These are phyloP conservation scores for Sycophila sp. DNA, from an alignment of 1,140 invertebrate genomes.

Conservation along the genomic window DNA sequence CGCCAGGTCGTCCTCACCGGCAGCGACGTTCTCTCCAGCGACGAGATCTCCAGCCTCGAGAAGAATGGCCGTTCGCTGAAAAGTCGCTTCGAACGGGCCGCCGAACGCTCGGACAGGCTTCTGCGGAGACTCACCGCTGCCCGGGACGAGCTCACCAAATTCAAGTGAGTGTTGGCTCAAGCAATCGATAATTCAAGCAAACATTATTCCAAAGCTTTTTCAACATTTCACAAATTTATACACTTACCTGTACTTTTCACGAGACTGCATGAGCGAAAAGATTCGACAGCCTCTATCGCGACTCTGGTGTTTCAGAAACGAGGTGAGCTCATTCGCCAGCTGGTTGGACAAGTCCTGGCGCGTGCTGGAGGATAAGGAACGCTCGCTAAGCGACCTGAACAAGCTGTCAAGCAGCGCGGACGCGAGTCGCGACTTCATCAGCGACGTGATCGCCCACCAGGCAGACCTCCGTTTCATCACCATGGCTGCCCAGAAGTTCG, in stretches of 20 bases:
- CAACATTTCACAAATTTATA: too few species aligned
- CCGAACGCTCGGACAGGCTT: slow-evolving; percentile 81
- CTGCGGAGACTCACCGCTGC: slow-evolving; percentile 80
- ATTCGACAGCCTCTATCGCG: too few species aligned
- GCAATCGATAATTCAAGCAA: too few species aligned
- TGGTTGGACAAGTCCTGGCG: slow-evolving; percentile 87
- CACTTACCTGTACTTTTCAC: too few species aligned
- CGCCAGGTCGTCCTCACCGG: slow-evolving; percentile 90
- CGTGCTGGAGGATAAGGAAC: slow-evolving; percentile 85
- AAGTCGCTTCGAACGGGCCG: slow-evolving; percentile 83
- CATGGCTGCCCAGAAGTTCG: slow-evolving; percentile 94
- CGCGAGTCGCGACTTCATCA: slow-evolving; percentile 86
- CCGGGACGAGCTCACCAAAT: slow-evolving; percentile 88
- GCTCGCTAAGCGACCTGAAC: slow-evolving; percentile 82
- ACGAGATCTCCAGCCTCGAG: slow-evolving; percentile 87
- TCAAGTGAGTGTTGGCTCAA: slow-evolving; percentile 75
- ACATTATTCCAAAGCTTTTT: too few species aligned
- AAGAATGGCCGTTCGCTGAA: slow-evolving; percentile 85
- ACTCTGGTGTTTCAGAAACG: slow-evolving; percentile 72
- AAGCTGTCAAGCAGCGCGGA: slow-evolving; percentile 78
- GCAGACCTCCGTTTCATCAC: slow-evolving; percentile 94
- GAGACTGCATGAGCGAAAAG: too few species aligned
- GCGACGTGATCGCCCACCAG: slow-evolving; percentile 93
- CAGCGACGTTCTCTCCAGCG: slow-evolving; percentile 87
- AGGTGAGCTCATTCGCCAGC: slow-evolving; percentile 81